Evolutionary conservation across 2,797 vertebrate genomes (phyloP), one percentile per base, ranked within the genome.

Genomic region (Botia almorhae): DNA sequence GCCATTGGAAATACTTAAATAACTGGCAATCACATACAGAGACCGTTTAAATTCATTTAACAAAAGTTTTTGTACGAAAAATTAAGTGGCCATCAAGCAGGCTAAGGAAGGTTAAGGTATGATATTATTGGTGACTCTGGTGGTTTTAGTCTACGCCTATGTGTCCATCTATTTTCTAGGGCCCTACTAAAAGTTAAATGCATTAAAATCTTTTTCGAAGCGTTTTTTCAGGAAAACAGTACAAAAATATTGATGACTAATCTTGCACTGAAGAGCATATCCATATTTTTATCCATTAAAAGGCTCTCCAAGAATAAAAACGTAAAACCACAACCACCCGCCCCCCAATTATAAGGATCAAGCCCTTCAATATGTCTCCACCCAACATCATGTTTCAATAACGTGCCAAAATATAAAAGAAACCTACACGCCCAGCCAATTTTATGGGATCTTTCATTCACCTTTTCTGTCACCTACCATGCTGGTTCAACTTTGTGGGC

Each of bases 401-500:
- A 46, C 10, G 43, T 46, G 43, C 43, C 43, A 46, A 46, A 46
- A 46, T 8, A 46, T 46, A 46, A 39, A 39, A 46, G 43, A 46
- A 46, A 46, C 43, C n/a, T 12, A 19, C 11, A 39, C 19, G 39
- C 21, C 13, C 7, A 39, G 17, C 11, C 14, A 67, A 43, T 46
- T 56, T 26, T 19, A 67, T 43, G 29, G 43, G 7, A 33, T 14
- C 0, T 21, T 76, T 68, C 55, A 55, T 13, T 53, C 55, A 68
- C 6, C 16, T 23, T 26, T 56, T 56, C 16, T 19, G 68, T 7
- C 33, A 26, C 43, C 33, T 39, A 17, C 33, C 10, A 8, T n/a
- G 33, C 12, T 43, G 29, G 63, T 39, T 65, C 33, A 65, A 63
- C 60, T 55, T 46, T n/a, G 19, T 55, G 74, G 53, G 51, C 17